A percentile compares a stretch with the other conserved stretches of the same genome.
phyloP scores from a whole-genome alignment of 2,113 vertebrate genomes.

The Leptosomus discolor region DNA sequence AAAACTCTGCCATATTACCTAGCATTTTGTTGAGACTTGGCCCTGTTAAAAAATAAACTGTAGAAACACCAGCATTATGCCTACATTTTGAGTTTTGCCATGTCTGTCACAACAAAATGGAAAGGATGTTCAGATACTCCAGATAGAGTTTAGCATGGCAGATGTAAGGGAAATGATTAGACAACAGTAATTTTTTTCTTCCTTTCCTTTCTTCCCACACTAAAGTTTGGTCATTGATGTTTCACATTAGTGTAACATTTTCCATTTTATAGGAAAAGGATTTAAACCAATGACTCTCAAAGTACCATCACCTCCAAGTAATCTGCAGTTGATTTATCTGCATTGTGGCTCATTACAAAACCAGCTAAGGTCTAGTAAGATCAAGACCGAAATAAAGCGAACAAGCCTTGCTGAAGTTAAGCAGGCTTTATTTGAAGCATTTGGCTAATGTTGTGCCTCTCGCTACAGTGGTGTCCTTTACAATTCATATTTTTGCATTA shows the following conservation, averaged over 20 bases:
- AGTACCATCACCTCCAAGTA: neutral
- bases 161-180: neutral
- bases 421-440: neutral
- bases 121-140: neutral
- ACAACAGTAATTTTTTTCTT: neutral
- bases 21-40: neutral
- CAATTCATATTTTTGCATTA: neutral
- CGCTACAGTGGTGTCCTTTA: fast-evolving
- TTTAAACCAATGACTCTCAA: neutral
- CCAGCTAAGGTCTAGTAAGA: neutral
- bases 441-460: neutral
- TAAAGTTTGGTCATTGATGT: neutral
- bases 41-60: neutral
- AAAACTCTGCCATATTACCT: neutral
- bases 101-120: neutral
- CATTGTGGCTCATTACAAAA: neutral
- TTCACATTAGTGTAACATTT: neutral
- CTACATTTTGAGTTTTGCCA: neutral
- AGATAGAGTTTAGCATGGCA: neutral
- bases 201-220: neutral
- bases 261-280: neutral
- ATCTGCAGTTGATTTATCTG: neutral
- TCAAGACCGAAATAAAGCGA: neutral
- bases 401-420: neutral
- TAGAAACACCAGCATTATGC: neutral